phyloP scores from a whole-genome alignment of 2,113 vertebrate species.

The Otolemur garnettii region DNA sequence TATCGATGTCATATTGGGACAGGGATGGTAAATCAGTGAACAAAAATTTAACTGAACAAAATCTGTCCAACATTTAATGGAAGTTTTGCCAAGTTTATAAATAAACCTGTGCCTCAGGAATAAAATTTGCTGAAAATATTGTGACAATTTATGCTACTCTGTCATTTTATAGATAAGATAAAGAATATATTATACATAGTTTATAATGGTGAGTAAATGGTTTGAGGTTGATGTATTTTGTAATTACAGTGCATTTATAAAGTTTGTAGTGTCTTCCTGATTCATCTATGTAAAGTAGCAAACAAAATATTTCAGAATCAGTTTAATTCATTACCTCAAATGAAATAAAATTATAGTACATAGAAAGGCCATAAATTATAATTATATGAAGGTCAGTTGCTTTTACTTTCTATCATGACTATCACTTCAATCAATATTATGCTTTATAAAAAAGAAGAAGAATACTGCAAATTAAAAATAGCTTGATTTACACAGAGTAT shows the following conservation, averaged over 20 bases:
- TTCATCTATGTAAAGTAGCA: neutral
- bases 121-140: neutral
- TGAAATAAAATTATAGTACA: neutral
- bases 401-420: neutral
- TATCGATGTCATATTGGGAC: neutral
- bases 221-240: neutral
- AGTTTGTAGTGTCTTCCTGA: neutral
- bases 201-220: neutral
- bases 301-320: neutral
- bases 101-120: neutral
- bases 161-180: neutral
- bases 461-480: neutral
- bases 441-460: neutral
- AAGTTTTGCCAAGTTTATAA: neutral
- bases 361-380: neutral
- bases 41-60: neutral
- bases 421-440: neutral
- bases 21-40: neutral
- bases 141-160: neutral
- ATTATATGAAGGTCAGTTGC: neutral
- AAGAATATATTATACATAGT: neutral
- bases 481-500: neutral
- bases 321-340: neutral
- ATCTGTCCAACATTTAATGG: neutral
- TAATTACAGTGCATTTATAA: neutral